Evolutionary conservation across 2,113 vertebrate genomes (phyloP).

Genomic region (Aphelocoma coerulescens): DNA sequence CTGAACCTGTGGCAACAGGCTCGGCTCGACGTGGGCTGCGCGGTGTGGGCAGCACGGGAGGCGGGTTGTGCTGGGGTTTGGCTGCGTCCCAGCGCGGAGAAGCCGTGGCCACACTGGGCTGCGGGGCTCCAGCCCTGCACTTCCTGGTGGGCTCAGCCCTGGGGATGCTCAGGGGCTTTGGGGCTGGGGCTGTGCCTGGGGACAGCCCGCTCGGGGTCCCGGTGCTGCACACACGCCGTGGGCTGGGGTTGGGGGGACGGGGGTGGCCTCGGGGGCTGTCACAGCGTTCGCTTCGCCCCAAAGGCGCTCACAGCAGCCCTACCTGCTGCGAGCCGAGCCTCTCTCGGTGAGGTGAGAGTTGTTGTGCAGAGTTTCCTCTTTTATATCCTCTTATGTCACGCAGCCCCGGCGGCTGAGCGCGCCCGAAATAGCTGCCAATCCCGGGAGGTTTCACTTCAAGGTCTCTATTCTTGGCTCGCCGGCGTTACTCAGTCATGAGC

Average conservation of each 20-base stretch:
- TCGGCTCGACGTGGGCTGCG: neutral
- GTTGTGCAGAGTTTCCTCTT: conserved; percentile 59
- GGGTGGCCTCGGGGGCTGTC: neutral
- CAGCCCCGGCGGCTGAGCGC: conserved; percentile 4
- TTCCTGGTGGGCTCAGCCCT: neutral
- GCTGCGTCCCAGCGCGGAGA: rapidly evolving
- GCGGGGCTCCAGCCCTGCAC: neutral
- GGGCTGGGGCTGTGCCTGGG: neutral
- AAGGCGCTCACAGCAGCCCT: neutral
- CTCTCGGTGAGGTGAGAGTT: conserved; percentile 38
- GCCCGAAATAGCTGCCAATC: conserved; percentile 63
- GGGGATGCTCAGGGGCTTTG: rapidly evolving
- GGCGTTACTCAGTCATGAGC: conserved; percentile 32
- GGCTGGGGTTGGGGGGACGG: neutral
- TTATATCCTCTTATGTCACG: conserved; percentile 57
- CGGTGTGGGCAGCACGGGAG: rapidly evolving
- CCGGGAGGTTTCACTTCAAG: conserved; percentile 58
- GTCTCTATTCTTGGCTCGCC: conserved; percentile 63
- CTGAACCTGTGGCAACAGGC: neutral
- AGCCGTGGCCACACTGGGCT: rapidly evolving
- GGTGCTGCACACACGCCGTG: rapidly evolving
- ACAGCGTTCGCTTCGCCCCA: rapidly evolving
- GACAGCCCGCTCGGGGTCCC: rapidly evolving
- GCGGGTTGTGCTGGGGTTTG: neutral
- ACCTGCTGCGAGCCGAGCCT: neutral